A percentile compares a stretch with the other conserved stretches of the same genome.
phyloP scores from a whole-genome alignment of 2,113 vertebrate genomes.

The Tricholaema leucomelas region DNA sequence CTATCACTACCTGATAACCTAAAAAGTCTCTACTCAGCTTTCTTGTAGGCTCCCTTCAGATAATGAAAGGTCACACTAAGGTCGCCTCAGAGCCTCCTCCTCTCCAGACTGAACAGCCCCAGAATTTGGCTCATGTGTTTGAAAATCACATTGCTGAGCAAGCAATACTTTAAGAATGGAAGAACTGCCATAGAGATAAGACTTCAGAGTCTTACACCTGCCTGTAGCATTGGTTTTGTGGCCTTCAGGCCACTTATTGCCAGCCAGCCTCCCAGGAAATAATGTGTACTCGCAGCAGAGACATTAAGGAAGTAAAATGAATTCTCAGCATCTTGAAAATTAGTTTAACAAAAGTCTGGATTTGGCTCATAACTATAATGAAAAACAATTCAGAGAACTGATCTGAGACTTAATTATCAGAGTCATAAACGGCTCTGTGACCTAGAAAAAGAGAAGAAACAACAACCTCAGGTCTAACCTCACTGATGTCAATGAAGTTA shows the following conservation, averaged over 20 bases:
- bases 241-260: background rate
- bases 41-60: no score
- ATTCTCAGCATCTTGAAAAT: conserved; percentile 1
- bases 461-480: background rate
- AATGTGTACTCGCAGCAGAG: background rate
- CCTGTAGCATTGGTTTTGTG: background rate
- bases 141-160: background rate
- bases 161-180: background rate
- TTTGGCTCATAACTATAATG: background rate
- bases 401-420: background rate
- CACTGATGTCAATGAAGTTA: background rate
- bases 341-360: background rate
- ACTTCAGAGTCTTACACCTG: background rate
- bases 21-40: no score
- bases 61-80: no score
- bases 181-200: background rate
- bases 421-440: background rate
- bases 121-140: background rate
- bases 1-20: no score
- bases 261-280: background rate
- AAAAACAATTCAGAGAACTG: background rate
- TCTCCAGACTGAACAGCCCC: no score
- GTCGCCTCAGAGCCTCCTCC: no score
- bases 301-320: background rate
- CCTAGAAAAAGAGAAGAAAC: background rate